A percentile compares a stretch with the other conserved stretches of the same genome.
Conservation (phyloP, 2,113 vertebrate genomes). For the Tylochromis polylepis region DNA sequence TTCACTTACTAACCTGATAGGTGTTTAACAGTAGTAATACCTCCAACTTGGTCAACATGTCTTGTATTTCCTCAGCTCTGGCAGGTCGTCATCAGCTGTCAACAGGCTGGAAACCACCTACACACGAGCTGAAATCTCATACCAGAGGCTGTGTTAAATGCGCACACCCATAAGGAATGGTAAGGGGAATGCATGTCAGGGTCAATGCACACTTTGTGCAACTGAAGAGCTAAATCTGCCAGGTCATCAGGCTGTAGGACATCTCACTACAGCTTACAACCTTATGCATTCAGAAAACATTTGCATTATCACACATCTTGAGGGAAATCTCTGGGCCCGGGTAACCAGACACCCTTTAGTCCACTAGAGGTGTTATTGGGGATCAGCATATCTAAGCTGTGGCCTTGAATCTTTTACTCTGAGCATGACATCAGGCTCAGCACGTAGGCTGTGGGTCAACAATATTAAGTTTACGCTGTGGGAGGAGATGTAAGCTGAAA, state of each 20-base stretch:
- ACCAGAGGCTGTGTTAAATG: conserved; percentile 33
- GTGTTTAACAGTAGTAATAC: conserved; percentile 33
- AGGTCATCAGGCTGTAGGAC: not conserved
- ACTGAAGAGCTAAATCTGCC: not conserved
- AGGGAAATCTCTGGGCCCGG: not conserved
- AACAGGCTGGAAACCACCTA: conserved; percentile 51
- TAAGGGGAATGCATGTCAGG: not conserved
- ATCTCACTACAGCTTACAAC: conserved; percentile 13
- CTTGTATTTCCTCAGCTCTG: conserved; percentile 32
- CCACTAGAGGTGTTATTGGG: not conserved
- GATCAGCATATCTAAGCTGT: conserved; percentile 1
- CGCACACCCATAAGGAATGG: not conserved
- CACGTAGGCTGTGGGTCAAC: not conserved
- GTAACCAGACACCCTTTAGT: conserved; percentile 30
- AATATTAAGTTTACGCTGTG: not conserved
- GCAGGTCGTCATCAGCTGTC: conserved; percentile 24
- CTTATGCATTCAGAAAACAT: conserved; percentile 19
- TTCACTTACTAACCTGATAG: conserved; percentile 19
- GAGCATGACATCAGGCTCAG: not conserved
- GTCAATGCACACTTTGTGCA: not conserved
- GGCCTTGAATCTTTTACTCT: conserved; percentile 1
- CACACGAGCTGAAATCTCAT: conserved; percentile 47
- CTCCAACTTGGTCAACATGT: not conserved
- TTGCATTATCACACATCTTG: not conserved
- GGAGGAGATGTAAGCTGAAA: not conserved